Evolutionary conservation across 2,888 invertebrate species (phyloP).

Genomic region (Eilema depressum): DNA sequence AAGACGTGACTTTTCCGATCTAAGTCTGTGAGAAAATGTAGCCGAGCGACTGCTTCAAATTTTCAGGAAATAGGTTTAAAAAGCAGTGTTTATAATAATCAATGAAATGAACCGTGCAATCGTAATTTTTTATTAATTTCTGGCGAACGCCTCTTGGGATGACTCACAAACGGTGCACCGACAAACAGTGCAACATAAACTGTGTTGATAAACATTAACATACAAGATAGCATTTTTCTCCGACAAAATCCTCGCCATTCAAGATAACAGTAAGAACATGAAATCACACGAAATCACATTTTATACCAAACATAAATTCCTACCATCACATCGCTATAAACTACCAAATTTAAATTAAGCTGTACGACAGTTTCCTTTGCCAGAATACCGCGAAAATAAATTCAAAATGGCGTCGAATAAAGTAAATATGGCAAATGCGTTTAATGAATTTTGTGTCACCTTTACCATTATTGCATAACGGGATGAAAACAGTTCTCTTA

Average conservation of each 20-base stretch:
- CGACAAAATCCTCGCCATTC: conserved; percentile 40
- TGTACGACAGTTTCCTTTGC: conserved; percentile 56
- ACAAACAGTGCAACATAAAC: conserved; percentile 28
- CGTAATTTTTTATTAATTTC: background rate
- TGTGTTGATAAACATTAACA: conserved; percentile 28
- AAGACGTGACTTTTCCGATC: too few species aligned
- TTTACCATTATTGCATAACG: conserved; percentile 64
- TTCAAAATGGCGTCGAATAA: conserved; percentile 45
- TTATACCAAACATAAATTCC: conserved; percentile 52
- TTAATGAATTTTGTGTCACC: conserved; percentile 68
- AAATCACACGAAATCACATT: conserved; percentile 35
- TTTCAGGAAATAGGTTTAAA: too few species aligned
- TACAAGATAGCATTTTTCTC: conserved; percentile 30
- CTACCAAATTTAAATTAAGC: conserved; percentile 70
- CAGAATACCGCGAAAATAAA: conserved; percentile 41
- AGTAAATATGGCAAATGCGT: conserved; percentile 49
- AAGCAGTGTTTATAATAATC: background rate
- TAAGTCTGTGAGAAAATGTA: too few species aligned
- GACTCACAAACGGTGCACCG: conserved; percentile 10
- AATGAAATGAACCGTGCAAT: background rate
- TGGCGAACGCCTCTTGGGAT: background rate
- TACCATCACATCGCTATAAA: conserved; percentile 56
- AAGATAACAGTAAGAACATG: conserved; percentile 40
- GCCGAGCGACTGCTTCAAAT: too few species aligned
- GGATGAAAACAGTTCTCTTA: conserved; percentile 56